phyloP scores from a whole-genome alignment of 2,113 vertebrate species.

The Ovis aries region DNA sequence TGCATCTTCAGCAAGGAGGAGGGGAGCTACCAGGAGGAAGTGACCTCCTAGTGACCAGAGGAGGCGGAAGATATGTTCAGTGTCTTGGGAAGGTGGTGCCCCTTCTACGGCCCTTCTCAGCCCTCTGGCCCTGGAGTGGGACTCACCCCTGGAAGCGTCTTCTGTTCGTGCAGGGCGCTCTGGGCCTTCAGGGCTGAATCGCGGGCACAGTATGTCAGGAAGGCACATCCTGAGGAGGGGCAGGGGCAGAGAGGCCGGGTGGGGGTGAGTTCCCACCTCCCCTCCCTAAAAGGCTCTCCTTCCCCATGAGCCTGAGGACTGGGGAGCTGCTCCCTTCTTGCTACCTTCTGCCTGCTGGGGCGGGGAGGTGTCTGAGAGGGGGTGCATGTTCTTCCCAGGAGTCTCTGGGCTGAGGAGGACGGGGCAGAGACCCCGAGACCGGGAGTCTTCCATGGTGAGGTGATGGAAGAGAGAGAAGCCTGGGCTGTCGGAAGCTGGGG shows the following conservation, averaged over 20 bases:
- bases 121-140: not conserved
- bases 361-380: not conserved
- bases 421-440: not conserved
- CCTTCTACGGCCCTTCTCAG: not conserved
- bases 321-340: not conserved
- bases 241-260: constrained; percentile 28
- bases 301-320: not conserved
- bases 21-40: not conserved
- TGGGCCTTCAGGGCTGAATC: constrained; percentile 94
- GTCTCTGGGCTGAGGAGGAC: not conserved
- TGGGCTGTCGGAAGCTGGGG: not conserved
- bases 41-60: not conserved
- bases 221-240: constrained; percentile 87
- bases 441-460: not conserved
- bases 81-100: not conserved
- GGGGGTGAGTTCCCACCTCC: not conserved
- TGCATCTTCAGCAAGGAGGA: not conserved
- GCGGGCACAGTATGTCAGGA: constrained; percentile 93
- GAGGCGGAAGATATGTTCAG: not conserved
- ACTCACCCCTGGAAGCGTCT: constrained; percentile 92
- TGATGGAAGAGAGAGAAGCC: not conserved
- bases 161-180: constrained; percentile 94
- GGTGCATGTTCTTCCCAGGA: not conserved
- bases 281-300: not conserved
- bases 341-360: not conserved